Evolutionary conservation across 2,797 vertebrate genomes (phyloP).

Genomic region (Natrix natrix): DNA sequence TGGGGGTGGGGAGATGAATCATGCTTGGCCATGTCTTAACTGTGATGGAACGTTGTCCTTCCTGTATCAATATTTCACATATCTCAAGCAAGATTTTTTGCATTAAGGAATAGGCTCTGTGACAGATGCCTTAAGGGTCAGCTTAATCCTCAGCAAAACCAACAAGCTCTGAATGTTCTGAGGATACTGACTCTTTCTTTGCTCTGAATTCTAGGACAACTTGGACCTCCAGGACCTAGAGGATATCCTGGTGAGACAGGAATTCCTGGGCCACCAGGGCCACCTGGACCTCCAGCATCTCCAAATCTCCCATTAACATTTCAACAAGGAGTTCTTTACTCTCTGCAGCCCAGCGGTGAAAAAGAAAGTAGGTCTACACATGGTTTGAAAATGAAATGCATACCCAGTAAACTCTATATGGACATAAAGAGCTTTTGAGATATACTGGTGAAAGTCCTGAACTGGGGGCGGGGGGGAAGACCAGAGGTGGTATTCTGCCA

Average conservation of each 20-base stretch:
- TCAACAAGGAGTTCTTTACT: constrained; percentile 82
- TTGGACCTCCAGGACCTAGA: constrained; percentile 80
- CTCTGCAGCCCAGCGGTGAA: constrained; percentile 71
- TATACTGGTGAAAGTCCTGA: not conserved
- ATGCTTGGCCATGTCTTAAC: not conserved
- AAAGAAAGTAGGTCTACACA: constrained; percentile 75
- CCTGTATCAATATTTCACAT: not conserved
- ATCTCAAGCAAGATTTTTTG: not conserved
- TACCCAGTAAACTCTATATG: not conserved
- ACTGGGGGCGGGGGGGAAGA: not conserved
- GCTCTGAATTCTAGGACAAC: constrained; percentile 69
- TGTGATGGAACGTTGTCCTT: not conserved
- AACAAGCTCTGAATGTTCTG: not conserved
- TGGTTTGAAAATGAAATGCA: not conserved
- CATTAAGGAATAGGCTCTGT: not conserved
- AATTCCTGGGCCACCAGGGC: constrained; percentile 76
- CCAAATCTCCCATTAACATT: constrained; percentile 62
- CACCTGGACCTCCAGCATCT: constrained; percentile 81
- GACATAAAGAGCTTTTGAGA: not conserved
- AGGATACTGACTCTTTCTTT: constrained; percentile 31
- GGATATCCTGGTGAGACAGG: constrained; percentile 81
- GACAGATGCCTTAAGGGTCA: not conserved
- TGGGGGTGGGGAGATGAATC: not conserved
- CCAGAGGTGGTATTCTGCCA: too few relatives aligned
- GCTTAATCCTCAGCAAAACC: not conserved